These are phyloP conservation scores for Diplodus sargus DNA, from an alignment of 2,797 vertebrate species.

Conservation along the genomic window DNA sequence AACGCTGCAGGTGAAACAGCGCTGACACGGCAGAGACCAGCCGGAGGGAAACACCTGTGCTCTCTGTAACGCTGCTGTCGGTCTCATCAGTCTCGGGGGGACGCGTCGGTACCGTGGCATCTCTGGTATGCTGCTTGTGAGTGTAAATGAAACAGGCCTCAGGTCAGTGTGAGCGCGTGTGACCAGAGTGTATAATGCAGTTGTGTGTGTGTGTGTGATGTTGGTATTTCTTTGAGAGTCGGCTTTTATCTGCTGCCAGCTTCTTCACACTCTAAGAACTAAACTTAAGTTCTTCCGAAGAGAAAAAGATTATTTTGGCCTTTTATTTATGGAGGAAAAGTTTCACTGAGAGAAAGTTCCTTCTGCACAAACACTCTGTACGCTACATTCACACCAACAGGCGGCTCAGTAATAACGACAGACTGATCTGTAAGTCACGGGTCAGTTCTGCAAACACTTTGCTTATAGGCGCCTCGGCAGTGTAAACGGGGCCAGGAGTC, in stretches of 20 bases:
- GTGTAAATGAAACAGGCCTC: constrained; percentile 48
- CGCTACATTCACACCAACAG: neutral
- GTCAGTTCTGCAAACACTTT: neutral
- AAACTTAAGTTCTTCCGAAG: neutral
- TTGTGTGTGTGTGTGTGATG: constrained; percentile 4
- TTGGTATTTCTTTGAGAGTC: constrained; percentile 14
- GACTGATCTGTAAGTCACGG: neutral
- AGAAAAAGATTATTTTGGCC: neutral
- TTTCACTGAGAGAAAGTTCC: neutral
- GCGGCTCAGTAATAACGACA: neutral
- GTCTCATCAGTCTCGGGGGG: constrained; percentile 28
- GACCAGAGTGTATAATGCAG: constrained; percentile 2
- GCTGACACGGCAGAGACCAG: constrained; percentile 4
- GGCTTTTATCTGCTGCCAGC: constrained; percentile 31
- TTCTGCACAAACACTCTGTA: neutral
- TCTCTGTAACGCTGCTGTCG: constrained; percentile 22
- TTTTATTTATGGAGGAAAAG: neutral
- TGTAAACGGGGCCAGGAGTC: too few relatives aligned
- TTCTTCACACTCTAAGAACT: constrained; percentile 4
- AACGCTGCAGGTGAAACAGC: constrained; percentile 7
- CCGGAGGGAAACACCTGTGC: constrained; percentile 36
- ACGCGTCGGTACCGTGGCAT: constrained; percentile 31
- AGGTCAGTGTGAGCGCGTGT: constrained; percentile 35
- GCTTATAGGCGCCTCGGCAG: too few relatives aligned
- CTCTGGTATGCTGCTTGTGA: constrained; percentile 43